Evolutionary conservation across 2,797 vertebrate species (phyloP).

Genomic region (Prunella strophiata): DNA sequence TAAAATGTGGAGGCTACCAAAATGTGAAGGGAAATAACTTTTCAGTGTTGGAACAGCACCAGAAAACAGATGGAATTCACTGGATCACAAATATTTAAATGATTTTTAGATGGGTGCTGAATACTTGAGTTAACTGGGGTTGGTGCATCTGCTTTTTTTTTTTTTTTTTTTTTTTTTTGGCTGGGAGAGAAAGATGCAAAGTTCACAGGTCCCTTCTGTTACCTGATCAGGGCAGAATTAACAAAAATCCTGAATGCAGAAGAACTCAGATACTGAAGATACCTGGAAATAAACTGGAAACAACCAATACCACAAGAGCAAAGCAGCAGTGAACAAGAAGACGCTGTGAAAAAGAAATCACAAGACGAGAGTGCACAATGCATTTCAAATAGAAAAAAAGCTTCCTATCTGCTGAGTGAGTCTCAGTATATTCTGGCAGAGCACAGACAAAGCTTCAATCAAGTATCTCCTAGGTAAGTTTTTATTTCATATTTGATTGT

Average conservation of each 20-base stretch:
- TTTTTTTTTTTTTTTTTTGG: background rate
- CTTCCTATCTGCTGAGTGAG: slow-evolving; percentile 68
- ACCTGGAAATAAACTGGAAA: slow-evolving; percentile 62
- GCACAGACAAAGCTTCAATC: slow-evolving; percentile 72
- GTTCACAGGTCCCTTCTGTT: slow-evolving; percentile 46
- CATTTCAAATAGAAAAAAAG: slow-evolving; percentile 69
- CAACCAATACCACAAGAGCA: slow-evolving; percentile 37
- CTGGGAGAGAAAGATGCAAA: slow-evolving; percentile 17
- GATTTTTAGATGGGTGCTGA: slow-evolving; percentile 62
- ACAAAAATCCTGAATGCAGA: slow-evolving; percentile 27
- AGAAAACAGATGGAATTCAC: slow-evolving; percentile 58
- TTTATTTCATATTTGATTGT: slow-evolving; percentile 62
- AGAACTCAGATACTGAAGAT: slow-evolving; percentile 46
- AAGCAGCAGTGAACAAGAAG: slow-evolving; percentile 67
- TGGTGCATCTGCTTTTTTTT: slow-evolving; percentile 31
- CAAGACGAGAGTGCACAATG: slow-evolving; percentile 59
- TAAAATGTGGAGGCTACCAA: background rate
- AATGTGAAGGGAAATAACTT: slow-evolving; percentile 61
- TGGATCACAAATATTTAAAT: slow-evolving; percentile 47
- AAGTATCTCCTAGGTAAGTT: slow-evolving; percentile 77
- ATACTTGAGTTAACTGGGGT: slow-evolving; percentile 65
- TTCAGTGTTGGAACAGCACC: slow-evolving; percentile 42
- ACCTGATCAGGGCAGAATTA: slow-evolving; percentile 52
- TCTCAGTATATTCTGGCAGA: slow-evolving; percentile 65
- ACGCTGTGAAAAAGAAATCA: slow-evolving; percentile 54